These are phyloP conservation scores for Motacilla alba DNA, from an alignment of 2,113 vertebrate species.

Conservation along the genomic window DNA sequence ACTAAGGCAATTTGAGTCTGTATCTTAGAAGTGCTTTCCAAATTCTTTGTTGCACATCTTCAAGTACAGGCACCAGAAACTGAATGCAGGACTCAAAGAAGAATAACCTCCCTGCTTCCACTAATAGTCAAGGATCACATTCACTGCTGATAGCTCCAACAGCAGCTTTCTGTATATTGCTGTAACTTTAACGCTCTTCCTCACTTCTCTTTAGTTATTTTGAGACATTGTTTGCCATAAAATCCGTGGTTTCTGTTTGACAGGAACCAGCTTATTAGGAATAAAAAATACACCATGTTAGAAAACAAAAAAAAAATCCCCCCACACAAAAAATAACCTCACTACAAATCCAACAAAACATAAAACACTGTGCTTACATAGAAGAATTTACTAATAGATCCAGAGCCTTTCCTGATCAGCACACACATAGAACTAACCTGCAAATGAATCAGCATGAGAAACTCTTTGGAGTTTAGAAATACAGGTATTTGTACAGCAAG, in stretches of 20 bases:
- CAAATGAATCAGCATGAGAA: not conserved
- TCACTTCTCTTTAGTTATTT: not conserved
- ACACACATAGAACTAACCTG: not conserved
- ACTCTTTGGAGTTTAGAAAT: not conserved
- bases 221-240: not conserved
- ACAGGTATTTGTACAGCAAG: not conserved
- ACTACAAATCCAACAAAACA: not conserved
- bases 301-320: not conserved
- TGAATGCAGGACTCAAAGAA: not conserved
- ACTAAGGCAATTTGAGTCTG: not conserved
- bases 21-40: not conserved
- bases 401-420: not conserved
- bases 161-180: not conserved
- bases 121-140: not conserved
- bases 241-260: not conserved
- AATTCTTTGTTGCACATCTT: not conserved
- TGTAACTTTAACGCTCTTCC: not conserved
- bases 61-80: not conserved
- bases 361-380: not conserved
- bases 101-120: not conserved
- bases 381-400: not conserved
- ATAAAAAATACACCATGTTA: not conserved
- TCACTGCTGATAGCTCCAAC: not conserved
- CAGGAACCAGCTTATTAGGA: not conserved
- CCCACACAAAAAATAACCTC: not conserved